These are phyloP conservation scores for Microplitis deprimator DNA, from an alignment of 2,888 invertebrate species.

Conservation along the genomic window DNA sequence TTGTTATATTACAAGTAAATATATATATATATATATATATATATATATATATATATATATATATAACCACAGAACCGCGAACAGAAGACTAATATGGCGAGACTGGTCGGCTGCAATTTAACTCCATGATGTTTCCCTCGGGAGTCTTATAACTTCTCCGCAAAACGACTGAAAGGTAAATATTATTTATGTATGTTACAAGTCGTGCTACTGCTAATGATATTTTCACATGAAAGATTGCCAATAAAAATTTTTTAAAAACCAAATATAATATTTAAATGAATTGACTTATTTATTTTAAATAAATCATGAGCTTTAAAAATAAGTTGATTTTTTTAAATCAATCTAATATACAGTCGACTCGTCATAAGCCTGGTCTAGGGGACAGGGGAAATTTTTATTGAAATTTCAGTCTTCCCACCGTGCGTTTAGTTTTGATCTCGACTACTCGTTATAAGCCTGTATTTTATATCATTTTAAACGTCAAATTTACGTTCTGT, in stretches of 20 bases:
- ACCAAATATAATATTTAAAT: neutral
- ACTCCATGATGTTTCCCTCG: neutral
- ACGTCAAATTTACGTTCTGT: too few relatives aligned
- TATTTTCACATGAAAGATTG: neutral
- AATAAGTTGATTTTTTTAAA: neutral
- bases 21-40: slow-evolving; percentile 27
- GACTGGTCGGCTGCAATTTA: slow-evolving; percentile 49
- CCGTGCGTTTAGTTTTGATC: too few relatives aligned
- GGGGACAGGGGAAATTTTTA: too few relatives aligned
- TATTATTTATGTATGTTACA: slow-evolving; percentile 5
- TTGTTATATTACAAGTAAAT: neutral
- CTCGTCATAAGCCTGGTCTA: too few relatives aligned
- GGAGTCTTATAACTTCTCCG: neutral
- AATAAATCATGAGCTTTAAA: neutral
- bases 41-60: slow-evolving; percentile 30
- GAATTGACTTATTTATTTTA: neutral
- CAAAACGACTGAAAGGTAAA: neutral
- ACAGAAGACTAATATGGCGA: slow-evolving; percentile 59
- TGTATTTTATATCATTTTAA: too few relatives aligned
- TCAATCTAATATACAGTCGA: neutral
- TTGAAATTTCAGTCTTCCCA: too few relatives aligned
- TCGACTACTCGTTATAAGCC: too few relatives aligned
- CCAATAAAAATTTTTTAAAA: neutral
- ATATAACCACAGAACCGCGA: slow-evolving; percentile 46
- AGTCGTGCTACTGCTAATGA: neutral